Evolutionary conservation across 1,140 invertebrate species (phyloP).

Genomic region (Drosophila yakuba): DNA sequence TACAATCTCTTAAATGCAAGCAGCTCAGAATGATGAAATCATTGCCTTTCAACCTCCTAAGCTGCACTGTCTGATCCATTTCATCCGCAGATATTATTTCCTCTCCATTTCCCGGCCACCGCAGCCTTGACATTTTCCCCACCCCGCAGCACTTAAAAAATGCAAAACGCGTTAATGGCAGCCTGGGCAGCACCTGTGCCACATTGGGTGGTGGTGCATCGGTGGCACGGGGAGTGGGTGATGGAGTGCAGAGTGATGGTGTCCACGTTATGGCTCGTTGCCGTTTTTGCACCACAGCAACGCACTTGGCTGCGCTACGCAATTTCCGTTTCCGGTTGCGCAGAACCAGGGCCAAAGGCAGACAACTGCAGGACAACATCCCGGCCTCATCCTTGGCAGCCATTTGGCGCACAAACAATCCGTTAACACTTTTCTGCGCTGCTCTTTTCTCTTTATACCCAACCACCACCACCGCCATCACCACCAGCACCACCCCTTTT

Average conservation of each 20-base stretch:
- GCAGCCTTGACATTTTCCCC: slow-evolving; percentile 40
- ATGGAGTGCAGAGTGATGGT: slow-evolving; percentile 1
- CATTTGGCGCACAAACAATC: slow-evolving; percentile 76
- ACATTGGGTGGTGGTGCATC: background rate
- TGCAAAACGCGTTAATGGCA: slow-evolving; percentile 62
- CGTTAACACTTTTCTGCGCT: slow-evolving; percentile 75
- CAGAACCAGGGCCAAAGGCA: slow-evolving; percentile 49
- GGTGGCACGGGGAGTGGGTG: background rate
- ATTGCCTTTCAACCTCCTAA: slow-evolving; percentile 10
- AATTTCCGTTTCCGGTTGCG: slow-evolving; percentile 80
- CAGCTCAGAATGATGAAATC: background rate
- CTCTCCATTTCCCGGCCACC: slow-evolving; percentile 39
- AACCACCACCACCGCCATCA: background rate
- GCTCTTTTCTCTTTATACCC: slow-evolving; percentile 5
- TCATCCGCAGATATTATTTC: slow-evolving; percentile 48
- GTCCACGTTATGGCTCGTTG: slow-evolving; percentile 46
- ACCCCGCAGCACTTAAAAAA: slow-evolving; percentile 37
- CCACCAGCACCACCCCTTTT: background rate
- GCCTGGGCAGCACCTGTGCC: slow-evolving; percentile 41
- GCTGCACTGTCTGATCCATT: slow-evolving; percentile 30
- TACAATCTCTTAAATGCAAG: background rate
- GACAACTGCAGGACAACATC: slow-evolving; percentile 62
- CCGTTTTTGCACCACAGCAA: slow-evolving; percentile 60
- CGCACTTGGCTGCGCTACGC: slow-evolving; percentile 67
- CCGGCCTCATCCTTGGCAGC: slow-evolving; percentile 22